Conservation (phyloP, 2,888 invertebrate species). For the Eilema sororculum region DNA sequence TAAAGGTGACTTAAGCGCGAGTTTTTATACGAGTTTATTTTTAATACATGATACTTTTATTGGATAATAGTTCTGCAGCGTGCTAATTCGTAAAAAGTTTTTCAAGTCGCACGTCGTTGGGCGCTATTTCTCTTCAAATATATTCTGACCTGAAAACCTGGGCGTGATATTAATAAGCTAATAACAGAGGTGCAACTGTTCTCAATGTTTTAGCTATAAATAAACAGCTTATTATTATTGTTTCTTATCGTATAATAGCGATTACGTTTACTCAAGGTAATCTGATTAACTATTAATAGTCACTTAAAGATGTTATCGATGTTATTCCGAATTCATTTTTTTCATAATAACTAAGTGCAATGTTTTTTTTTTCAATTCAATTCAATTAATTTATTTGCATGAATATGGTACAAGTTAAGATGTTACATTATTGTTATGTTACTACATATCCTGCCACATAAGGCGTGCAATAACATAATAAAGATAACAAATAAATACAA, state of each 20-base stretch:
- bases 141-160: constrained; percentile 1
- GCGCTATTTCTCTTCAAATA: background rate
- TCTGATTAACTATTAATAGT: background rate
- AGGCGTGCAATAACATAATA: too few species aligned
- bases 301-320: background rate
- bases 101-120: background rate
- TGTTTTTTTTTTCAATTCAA: background rate
- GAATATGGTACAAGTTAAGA: too few species aligned
- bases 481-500: too few species aligned
- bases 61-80: too few species aligned
- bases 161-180: constrained; percentile 2
- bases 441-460: too few species aligned
- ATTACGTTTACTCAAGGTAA: background rate
- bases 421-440: too few species aligned
- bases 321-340: background rate
- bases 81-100: too few species aligned
- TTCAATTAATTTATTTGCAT: too few species aligned
- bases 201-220: background rate
- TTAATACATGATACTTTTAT: too few species aligned
- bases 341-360: background rate
- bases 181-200: constrained; percentile 1
- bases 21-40: too few species aligned
- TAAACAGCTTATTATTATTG: background rate
- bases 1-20: too few species aligned
- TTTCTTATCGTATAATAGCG: background rate